Conservation (phyloP, 2,113 vertebrate species). For the Sitta europaea region DNA sequence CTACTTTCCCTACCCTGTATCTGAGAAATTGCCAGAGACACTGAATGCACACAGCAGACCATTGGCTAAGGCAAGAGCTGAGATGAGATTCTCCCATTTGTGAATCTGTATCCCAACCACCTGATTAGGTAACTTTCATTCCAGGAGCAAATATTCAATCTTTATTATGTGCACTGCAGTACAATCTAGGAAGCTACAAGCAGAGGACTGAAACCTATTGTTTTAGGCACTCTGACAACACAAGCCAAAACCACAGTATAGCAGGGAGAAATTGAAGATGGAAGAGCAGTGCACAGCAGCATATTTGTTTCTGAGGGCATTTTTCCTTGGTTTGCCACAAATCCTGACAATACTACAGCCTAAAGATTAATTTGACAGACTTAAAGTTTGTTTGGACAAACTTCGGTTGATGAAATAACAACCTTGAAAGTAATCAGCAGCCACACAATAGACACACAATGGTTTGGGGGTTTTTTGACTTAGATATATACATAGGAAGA, state of each 20-base stretch:
- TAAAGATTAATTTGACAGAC: background rate
- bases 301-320: background rate
- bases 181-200: background rate
- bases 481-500: background rate
- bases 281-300: background rate
- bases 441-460: background rate
- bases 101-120: background rate
- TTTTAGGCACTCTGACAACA: background rate
- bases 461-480: accelerated
- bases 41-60: background rate
- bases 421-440: background rate
- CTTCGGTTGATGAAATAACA: background rate
- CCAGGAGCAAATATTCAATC: background rate
- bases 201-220: background rate
- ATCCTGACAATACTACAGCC: background rate
- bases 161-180: background rate
- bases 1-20: background rate
- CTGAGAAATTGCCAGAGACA: background rate
- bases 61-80: background rate
- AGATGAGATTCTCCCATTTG: background rate
- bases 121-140: background rate
- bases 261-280: background rate
- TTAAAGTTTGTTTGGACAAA: background rate
- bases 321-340: background rate
- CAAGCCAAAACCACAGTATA: background rate